A percentile compares a stretch with the other conserved stretches of the same genome.
Conservation (phyloP, 1,140 invertebrate genomes). For the Trichonephila clavata region DNA sequence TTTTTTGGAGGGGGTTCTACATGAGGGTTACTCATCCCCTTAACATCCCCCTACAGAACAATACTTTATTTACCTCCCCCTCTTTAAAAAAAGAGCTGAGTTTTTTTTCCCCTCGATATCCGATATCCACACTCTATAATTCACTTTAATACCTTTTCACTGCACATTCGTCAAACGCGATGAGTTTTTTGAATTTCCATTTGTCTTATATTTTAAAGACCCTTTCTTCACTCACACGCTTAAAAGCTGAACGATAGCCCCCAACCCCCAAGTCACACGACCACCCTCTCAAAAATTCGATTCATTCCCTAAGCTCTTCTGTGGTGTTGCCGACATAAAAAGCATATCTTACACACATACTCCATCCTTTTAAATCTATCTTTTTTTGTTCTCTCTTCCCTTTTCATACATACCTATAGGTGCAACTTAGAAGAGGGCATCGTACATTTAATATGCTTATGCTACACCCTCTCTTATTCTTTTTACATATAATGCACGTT, state of each 20-base stretch:
- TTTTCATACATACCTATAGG: conserved; percentile 18
- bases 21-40: not conserved
- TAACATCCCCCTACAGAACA: not conserved
- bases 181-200: conserved; percentile 9
- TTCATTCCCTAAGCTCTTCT: conserved; percentile 57
- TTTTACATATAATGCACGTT: conserved; percentile 16
- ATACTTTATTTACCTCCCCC: not conserved
- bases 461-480: conserved; percentile 1
- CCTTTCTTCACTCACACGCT: not conserved
- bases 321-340: conserved; percentile 49
- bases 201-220: conserved; percentile 29
- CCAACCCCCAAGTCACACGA: conserved; percentile 22
- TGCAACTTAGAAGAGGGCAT: not conserved
- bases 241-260: conserved; percentile 6
- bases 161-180: not conserved
- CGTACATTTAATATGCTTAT: conserved; percentile 70
- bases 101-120: not conserved
- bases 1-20: no score
- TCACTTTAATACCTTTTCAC: not conserved
- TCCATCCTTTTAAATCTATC: conserved; percentile 48
- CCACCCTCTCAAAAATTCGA: conserved; percentile 59
- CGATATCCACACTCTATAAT: not conserved
- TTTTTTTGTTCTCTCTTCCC: conserved; percentile 14
- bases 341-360: conserved; percentile 20
- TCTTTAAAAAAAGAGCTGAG: not conserved